Conservation (phyloP, 2,888 invertebrate genomes). For the Julus scanicus region DNA sequence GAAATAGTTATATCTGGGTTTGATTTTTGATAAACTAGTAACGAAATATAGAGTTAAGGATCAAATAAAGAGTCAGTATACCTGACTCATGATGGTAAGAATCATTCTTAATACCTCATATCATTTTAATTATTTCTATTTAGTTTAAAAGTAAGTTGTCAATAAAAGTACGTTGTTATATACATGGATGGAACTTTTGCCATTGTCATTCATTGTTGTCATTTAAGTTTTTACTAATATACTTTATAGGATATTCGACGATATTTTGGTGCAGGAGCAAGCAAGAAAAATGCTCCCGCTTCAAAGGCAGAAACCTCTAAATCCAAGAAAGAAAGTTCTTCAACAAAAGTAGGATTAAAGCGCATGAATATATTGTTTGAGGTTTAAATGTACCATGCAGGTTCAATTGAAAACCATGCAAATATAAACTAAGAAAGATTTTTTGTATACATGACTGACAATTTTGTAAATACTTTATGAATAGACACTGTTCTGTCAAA, state of each 20-base stretch:
- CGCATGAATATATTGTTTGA: neutral
- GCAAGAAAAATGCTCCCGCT: constrained; percentile 29
- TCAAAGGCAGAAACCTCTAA: constrained; percentile 30
- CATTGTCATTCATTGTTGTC: too few species aligned
- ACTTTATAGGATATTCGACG: constrained; percentile 23
- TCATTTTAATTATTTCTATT: too few species aligned
- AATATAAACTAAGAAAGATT: too few species aligned
- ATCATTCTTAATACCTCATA: neutral
- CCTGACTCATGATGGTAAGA: neutral
- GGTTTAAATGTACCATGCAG: neutral
- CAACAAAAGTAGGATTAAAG: neutral
- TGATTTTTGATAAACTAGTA: neutral
- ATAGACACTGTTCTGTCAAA: too few species aligned
- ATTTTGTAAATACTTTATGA: too few species aligned
- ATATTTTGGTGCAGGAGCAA: constrained; percentile 34
- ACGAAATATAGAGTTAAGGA: too few species aligned
- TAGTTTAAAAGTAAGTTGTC: too few species aligned
- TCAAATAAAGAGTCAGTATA: too few species aligned
- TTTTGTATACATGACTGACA: too few species aligned
- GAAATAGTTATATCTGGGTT: neutral
- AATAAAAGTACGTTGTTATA: too few species aligned
- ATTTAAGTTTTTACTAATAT: too few species aligned
- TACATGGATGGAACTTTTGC: too few species aligned
- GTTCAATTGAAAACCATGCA: neutral
- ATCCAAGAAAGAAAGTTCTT: constrained; percentile 5